Conservation (phyloP, 2,888 invertebrate genomes). For the Athalia circularis region DNA sequence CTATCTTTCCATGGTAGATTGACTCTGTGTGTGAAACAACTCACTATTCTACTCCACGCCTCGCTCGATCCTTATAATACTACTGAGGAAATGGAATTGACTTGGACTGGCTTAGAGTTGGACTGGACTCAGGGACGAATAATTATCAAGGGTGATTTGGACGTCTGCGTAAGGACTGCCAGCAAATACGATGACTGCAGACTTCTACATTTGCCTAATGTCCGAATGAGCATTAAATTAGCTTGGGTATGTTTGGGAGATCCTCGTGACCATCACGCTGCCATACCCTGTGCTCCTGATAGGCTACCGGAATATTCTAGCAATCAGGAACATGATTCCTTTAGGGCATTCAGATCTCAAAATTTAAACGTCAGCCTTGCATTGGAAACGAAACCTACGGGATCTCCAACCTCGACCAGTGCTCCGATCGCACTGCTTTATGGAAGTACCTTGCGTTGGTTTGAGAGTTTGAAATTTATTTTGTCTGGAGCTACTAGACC, state of each 20-base stretch:
- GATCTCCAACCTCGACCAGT: conserved; percentile 72
- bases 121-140: conserved; percentile 98
- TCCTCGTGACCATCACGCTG: conserved; percentile 96
- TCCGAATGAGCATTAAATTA: conserved; percentile 88
- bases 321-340: conserved; percentile 97
- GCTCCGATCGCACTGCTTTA: conserved; percentile 88
- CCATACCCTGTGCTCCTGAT: conserved; percentile 96
- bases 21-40: conserved; percentile 89
- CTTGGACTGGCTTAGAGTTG: conserved; percentile 94
- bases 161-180: conserved; percentile 96
- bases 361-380: conserved; percentile 87
- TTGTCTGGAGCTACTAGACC: conserved; percentile 95
- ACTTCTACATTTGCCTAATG: conserved; percentile 91
- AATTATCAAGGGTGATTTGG: conserved; percentile 93
- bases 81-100: conserved; percentile 98
- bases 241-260: conserved; percentile 95
- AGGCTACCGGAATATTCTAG: conserved; percentile 97
- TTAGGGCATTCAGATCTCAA: conserved; percentile 93
- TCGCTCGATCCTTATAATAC: conserved; percentile 99
- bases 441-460: conserved; percentile 96
- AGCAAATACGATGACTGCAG: conserved; percentile 99
- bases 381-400: conserved; percentile 82
- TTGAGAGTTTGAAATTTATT: conserved; percentile 95
- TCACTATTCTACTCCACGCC: conserved; percentile 95
- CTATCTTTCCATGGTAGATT: conserved; percentile 94